phyloP scores from a whole-genome alignment of 2,113 vertebrate genomes.

The Malurus cyaneus region DNA sequence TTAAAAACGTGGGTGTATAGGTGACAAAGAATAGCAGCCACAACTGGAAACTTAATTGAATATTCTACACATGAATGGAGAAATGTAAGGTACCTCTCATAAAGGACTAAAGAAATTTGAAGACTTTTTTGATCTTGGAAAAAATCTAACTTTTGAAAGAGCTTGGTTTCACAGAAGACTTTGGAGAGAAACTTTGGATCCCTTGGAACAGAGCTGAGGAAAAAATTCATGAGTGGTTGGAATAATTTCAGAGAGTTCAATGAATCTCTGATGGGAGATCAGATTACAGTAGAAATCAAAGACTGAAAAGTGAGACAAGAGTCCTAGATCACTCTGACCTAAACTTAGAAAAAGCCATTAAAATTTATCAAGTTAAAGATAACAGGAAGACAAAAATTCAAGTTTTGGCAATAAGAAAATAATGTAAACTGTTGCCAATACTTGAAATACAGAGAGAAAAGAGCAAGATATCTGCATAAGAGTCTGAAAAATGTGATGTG shows the following conservation, averaged over 20 bases:
- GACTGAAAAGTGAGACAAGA: neutral
- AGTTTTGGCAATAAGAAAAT: neutral
- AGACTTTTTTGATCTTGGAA: neutral
- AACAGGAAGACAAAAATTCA: neutral
- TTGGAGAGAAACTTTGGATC: neutral
- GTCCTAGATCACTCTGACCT: neutral
- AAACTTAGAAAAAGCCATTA: neutral
- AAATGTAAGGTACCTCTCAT: neutral
- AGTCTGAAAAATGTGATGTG: neutral
- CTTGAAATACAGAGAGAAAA: neutral
- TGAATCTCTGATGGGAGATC: neutral
- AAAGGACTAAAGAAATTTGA: neutral
- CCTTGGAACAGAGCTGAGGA: neutral
- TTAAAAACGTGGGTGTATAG: neutral
- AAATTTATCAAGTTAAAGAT: neutral
- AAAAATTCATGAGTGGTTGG: neutral
- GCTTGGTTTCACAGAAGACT: neutral
- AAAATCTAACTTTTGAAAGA: neutral
- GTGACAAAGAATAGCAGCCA: neutral
- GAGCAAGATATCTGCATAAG: neutral
- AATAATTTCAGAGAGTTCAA: slow-evolving; percentile 14
- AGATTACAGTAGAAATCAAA: slow-evolving; percentile 26
- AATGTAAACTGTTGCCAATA: neutral
- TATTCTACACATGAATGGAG: neutral
- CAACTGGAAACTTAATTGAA: neutral